Percentiles rank a stretch among this genome's conserved stretches.
Conservation (phyloP, 2,888 invertebrate species). For the Callimorpha dominula region DNA sequence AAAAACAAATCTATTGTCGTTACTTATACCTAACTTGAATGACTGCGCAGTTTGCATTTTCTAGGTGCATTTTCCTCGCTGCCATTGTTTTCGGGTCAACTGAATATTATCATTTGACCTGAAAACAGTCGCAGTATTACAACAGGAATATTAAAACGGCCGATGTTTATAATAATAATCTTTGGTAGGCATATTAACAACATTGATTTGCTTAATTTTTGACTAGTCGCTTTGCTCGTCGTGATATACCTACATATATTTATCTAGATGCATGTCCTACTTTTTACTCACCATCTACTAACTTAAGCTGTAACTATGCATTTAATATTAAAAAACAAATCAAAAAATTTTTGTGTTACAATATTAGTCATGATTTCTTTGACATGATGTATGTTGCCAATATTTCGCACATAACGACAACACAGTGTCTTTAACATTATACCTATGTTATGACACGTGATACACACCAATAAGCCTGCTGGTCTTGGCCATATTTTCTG, state of each 20-base stretch:
- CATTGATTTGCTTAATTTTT: too few relatives aligned
- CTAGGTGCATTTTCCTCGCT: slow-evolving; percentile 13
- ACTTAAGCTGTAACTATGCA: neutral
- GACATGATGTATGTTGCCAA: neutral
- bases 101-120: slow-evolving; percentile 33
- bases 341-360: neutral
- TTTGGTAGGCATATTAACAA: too few relatives aligned
- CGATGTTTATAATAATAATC: neutral
- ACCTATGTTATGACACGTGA: too few relatives aligned
- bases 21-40: neutral
- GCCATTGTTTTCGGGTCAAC: slow-evolving; percentile 16
- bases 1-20: slow-evolving; percentile 14
- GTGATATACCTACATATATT: too few relatives aligned
- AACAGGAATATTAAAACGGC: slow-evolving; percentile 3
- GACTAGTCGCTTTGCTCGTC: too few relatives aligned
- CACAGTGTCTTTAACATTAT: too few relatives aligned
- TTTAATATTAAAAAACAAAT: neutral
- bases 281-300: too few relatives aligned
- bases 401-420: too few relatives aligned
- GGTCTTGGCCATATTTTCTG: too few relatives aligned
- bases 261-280: too few relatives aligned
- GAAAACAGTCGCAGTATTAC: slow-evolving; percentile 32
- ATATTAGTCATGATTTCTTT: neutral
- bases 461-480: too few relatives aligned
- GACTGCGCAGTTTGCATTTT: slow-evolving; percentile 11